Conservation (phyloP, 23 tunicate species). For the Ciona savignyi region DNA sequence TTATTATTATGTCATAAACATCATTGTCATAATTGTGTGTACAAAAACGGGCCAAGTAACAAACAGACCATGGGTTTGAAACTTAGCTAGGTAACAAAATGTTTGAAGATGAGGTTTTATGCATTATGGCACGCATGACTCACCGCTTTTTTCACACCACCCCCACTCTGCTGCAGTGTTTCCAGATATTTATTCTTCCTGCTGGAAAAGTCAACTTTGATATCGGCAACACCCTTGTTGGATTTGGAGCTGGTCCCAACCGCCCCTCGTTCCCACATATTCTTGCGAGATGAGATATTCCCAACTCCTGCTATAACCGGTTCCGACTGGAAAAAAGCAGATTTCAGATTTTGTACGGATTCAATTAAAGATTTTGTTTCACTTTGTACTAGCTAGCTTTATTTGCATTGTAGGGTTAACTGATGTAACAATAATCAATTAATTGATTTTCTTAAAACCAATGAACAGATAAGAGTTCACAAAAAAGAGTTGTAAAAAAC, state of each 20-base stretch:
- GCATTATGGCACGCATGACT: neutral
- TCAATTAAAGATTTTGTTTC: neutral
- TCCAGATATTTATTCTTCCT: conserved; percentile 65
- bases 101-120: too few relatives aligned
- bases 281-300: conserved; percentile 59
- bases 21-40: too few relatives aligned
- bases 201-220: conserved; percentile 64
- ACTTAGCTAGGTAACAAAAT: too few relatives aligned
- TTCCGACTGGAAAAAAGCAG: conserved; percentile 9
- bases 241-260: conserved; percentile 27
- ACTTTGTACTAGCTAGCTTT: too few relatives aligned
- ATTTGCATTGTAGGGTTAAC: too few relatives aligned
- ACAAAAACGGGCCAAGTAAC: too few relatives aligned
- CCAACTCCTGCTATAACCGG: conserved; percentile 23
- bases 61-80: too few relatives aligned
- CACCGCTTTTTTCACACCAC: conserved; percentile 45
- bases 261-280: conserved; percentile 75
- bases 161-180: conserved; percentile 25
- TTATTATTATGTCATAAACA: too few relatives aligned
- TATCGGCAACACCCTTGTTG: conserved; percentile 28
- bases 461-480: too few relatives aligned
- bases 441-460: too few relatives aligned
- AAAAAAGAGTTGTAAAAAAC: too few relatives aligned
- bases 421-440: too few relatives aligned
- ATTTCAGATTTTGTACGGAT: neutral